Evolutionary conservation across 2,797 vertebrate genomes (phyloP).

Genomic region (Geotria australis): DNA sequence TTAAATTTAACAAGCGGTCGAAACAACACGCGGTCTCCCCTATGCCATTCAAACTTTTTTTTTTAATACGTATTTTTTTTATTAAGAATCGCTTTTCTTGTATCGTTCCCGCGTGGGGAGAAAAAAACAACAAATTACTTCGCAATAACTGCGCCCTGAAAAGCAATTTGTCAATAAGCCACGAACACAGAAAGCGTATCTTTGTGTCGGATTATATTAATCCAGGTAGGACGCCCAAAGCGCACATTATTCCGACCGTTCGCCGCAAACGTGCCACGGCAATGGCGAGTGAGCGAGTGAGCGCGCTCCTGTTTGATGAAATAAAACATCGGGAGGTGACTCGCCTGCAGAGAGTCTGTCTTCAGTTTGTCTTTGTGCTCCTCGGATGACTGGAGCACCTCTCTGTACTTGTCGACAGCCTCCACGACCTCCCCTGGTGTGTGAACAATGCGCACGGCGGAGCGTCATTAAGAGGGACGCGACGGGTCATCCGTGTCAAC

Average conservation of each 20-base stretch:
- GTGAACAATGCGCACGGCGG: neutral
- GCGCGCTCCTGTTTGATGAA: too few species aligned
- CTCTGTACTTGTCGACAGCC: constrained; percentile 62
- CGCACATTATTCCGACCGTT: constrained; percentile 1
- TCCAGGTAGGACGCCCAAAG: constrained; percentile 2
- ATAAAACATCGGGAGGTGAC: neutral
- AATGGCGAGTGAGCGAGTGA: too few species aligned
- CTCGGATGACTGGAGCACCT: constrained; percentile 85
- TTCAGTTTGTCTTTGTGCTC: constrained; percentile 85
- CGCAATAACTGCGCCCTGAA: too few species aligned
- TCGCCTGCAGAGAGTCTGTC: constrained; percentile 83
- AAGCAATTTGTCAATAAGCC: too few species aligned
- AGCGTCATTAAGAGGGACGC: too few species aligned
- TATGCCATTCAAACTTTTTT: too few species aligned
- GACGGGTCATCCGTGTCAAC: too few species aligned
- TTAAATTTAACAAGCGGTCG: neutral
- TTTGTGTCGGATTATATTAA: neutral
- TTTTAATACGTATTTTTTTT: too few species aligned
- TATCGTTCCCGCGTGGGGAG: constrained; percentile 3
- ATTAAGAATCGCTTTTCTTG: neutral
- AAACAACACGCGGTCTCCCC: neutral
- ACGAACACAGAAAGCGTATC: neutral
- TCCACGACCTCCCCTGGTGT: constrained; percentile 36
- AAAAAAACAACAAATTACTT: neutral
- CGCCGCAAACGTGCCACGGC: too few species aligned